These are phyloP conservation scores for Macropis europaea DNA, from an alignment of 2,888 invertebrate species.

Conservation along the genomic window DNA sequence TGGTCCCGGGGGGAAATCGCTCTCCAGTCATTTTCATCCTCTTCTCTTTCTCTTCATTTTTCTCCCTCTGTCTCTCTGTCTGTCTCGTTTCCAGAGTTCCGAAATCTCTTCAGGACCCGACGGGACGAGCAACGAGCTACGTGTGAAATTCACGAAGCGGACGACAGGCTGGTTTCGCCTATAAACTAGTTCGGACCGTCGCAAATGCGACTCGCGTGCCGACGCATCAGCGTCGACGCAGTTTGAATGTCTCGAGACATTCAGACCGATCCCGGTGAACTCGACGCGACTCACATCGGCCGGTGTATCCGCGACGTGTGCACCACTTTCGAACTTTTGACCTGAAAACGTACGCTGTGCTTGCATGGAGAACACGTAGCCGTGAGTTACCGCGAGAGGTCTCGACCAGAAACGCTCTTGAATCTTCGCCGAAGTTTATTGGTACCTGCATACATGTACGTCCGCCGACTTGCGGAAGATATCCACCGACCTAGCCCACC, in stretches of 20 bases:
- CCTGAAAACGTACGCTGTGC: constrained; percentile 51
- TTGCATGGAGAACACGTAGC: constrained; percentile 48
- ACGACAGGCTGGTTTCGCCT: constrained; percentile 21
- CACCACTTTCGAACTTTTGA: constrained; percentile 64
- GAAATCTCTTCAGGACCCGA: constrained; percentile 43
- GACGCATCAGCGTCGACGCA: constrained; percentile 15
- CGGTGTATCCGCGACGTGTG: constrained; percentile 35
- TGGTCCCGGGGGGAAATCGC: constrained; percentile 46
- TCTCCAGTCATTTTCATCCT: constrained; percentile 51
- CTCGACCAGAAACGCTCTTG: constrained; percentile 37
- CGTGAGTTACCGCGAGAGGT: constrained; percentile 46
- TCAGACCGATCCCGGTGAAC: constrained; percentile 15
- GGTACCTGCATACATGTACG: neutral
- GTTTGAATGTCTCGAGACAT: constrained; percentile 36
- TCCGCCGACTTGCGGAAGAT: constrained; percentile 23
- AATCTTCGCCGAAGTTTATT: constrained; percentile 49
- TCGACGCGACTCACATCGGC: constrained; percentile 18
- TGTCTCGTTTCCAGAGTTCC: neutral
- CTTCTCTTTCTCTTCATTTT: neutral
- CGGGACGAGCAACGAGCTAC: constrained; percentile 55
- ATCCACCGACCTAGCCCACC: constrained; percentile 9
- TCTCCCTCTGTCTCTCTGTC: neutral
- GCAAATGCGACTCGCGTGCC: constrained; percentile 38
- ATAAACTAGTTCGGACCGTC: constrained; percentile 44
- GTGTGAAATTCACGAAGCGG: constrained; percentile 26